Percentiles rank a stretch among this genome's conserved stretches.
Conservation (phyloP, 1,140 invertebrate species). For the Panagrolaimus sp. region DNA sequence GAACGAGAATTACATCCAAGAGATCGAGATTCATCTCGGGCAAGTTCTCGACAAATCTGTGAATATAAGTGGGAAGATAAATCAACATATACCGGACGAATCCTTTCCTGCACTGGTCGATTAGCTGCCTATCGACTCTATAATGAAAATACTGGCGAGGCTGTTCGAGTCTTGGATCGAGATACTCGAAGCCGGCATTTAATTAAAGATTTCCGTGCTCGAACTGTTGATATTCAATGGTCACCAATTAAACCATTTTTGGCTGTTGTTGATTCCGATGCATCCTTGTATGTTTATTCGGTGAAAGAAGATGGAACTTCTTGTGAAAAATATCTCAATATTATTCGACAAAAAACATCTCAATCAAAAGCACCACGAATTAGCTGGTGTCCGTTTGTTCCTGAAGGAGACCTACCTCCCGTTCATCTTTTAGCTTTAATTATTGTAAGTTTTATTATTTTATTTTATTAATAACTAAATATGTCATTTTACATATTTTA, state of each 20-base stretch:
- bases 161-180: not conserved
- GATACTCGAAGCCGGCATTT: not conserved
- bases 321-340: not conserved
- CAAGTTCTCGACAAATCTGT: not conserved
- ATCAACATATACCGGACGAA: not conserved
- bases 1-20: not conserved
- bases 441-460: not conserved
- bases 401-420: not conserved
- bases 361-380: conserved; percentile 7
- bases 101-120: not conserved
- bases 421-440: not conserved
- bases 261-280: not conserved
- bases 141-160: not conserved
- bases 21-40: conserved; percentile 3
- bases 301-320: not conserved
- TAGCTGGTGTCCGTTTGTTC: conserved; percentile 4
- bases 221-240: not conserved
- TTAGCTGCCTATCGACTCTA: conserved; percentile 5
- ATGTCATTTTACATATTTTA: not conserved
- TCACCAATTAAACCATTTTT: not conserved
- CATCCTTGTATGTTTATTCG: not conserved
- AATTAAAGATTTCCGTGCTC: conserved; percentile 7
- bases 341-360: not conserved
- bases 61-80: conserved; percentile 12
- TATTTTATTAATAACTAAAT: not conserved